Evolutionary conservation across 1,140 invertebrate genomes (phyloP).

Genomic region (Temnothorax nylanderi): DNA sequence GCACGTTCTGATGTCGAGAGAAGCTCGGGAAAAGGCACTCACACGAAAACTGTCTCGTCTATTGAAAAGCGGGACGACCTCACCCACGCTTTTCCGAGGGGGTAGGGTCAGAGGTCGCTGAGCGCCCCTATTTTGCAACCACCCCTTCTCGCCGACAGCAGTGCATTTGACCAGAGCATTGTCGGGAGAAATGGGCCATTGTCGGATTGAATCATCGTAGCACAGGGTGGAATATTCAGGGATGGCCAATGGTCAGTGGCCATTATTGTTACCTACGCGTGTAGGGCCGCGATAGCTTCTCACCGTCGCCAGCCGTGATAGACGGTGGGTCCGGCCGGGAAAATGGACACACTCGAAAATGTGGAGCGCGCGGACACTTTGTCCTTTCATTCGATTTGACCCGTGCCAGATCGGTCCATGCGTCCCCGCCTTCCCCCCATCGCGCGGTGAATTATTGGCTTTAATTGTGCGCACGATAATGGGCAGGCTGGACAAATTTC

Average conservation of each 20-base stretch:
- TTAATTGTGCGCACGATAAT: constrained; percentile 80
- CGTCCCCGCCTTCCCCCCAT: background rate
- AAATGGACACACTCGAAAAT: constrained; percentile 72
- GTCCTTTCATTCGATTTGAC: constrained; percentile 39
- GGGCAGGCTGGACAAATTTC: constrained; percentile 78
- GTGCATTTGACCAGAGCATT: constrained; percentile 83
- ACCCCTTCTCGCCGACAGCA: constrained; percentile 64
- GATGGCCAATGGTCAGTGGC: constrained; percentile 79
- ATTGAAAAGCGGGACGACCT: constrained; percentile 66
- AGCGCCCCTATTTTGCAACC: constrained; percentile 77
- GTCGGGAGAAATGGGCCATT: constrained; percentile 80
- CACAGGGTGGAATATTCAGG: constrained; percentile 78
- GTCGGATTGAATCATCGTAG: constrained; percentile 83
- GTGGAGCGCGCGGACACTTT: constrained; percentile 66
- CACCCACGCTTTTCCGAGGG: constrained; percentile 75
- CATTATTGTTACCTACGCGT: constrained; percentile 77
- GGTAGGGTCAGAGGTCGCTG: constrained; percentile 68
- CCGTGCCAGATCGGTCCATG: constrained; percentile 10
- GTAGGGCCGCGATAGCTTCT: constrained; percentile 41
- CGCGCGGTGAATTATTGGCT: constrained; percentile 82
- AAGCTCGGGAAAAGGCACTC: constrained; percentile 44
- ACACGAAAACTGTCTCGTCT: constrained; percentile 17
- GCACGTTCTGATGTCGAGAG: constrained; percentile 4
- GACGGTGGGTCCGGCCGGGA: constrained; percentile 5
- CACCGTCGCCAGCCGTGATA: constrained; percentile 20